Evolutionary conservation across 1,140 invertebrate genomes (phyloP).

Genomic region (Brachionus sp.): DNA sequence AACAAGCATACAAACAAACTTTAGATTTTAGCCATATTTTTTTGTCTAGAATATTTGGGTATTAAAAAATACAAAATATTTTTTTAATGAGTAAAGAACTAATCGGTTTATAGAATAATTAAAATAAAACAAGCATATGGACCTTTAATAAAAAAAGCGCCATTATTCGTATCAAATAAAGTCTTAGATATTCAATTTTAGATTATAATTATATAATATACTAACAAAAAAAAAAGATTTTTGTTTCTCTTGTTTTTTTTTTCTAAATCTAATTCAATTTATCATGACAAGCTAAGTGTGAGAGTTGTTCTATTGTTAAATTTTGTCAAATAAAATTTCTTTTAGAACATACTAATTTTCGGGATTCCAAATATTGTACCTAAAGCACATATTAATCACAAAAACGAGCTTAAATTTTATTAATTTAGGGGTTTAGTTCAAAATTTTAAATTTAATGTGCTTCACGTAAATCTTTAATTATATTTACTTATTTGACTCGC

Average conservation of each 20-base stretch:
- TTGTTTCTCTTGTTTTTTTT: neutral
- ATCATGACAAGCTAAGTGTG: constrained; percentile 5
- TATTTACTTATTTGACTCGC: neutral
- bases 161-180: neutral
- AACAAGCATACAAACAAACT: neutral
- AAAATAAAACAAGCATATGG: no score
- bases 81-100: neutral
- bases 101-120: neutral
- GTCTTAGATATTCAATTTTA: neutral
- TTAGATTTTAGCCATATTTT: neutral
- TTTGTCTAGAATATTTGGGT: neutral
- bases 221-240: neutral
- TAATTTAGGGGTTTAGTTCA: neutral
- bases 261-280: neutral
- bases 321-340: neutral
- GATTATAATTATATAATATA: neutral
- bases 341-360: neutral
- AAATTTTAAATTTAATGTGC: neutral
- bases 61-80: neutral
- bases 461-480: neutral
- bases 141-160: neutral
- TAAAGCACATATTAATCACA: neutral
- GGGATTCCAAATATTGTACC: neutral
- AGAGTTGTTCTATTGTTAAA: neutral
- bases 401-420: neutral